Percentiles rank a stretch among this genome's conserved stretches.
Evolutionary conservation across 2,113 vertebrate genomes (phyloP).

Genomic region (Candoia aspera): DNA sequence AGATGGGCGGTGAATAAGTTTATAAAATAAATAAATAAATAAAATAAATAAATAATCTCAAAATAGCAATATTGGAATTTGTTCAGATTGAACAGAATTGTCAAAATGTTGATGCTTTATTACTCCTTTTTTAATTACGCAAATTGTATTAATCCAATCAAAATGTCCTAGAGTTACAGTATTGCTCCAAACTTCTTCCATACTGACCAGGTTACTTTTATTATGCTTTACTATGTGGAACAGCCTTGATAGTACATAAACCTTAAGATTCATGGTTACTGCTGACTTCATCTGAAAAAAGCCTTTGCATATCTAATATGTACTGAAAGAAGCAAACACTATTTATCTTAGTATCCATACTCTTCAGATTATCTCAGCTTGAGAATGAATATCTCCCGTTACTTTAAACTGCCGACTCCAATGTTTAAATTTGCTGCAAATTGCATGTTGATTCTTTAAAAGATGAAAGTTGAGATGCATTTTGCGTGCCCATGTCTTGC

Average conservation of each 20-base stretch:
- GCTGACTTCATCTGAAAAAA: constrained; percentile 37
- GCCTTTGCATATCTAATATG: constrained; percentile 23
- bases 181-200: constrained; percentile 22
- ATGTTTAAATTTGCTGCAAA: constrained; percentile 45
- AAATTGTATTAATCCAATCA: not conserved
- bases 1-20: too few species aligned
- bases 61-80: not conserved
- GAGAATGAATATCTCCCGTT: constrained; percentile 29
- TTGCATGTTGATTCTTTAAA: constrained; percentile 41
- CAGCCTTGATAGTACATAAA: constrained; percentile 28
- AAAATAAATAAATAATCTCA: too few species aligned
- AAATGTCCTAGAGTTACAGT: not conserved
- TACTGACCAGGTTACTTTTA: constrained; percentile 29
- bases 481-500: constrained; percentile 48
- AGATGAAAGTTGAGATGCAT: constrained; percentile 42
- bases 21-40: too few species aligned
- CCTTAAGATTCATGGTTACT: constrained; percentile 25
- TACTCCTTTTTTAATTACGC: not conserved
- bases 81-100: not conserved
- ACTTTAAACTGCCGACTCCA: constrained; percentile 35
- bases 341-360: constrained; percentile 35
- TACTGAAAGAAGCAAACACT: constrained; percentile 33
- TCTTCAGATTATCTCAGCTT: constrained; percentile 39
- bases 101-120: not conserved
- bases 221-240: constrained; percentile 32